Conservation (phyloP, 2,113 vertebrate species). For the Notarius quadriscutis region DNA sequence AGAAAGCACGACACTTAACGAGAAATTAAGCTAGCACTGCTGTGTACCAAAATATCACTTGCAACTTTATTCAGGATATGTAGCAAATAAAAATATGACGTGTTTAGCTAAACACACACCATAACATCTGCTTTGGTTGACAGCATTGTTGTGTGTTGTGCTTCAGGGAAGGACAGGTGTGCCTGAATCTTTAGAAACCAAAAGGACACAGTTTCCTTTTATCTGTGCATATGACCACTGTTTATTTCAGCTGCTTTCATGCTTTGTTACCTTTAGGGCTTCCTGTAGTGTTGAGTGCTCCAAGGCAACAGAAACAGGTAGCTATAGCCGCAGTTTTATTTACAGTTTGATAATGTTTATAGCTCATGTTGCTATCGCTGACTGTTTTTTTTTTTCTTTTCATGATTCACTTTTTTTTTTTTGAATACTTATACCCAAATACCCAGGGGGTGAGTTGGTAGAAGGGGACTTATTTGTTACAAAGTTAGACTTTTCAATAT, state of each 20-base stretch:
- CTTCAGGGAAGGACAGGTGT: neutral
- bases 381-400: neutral
- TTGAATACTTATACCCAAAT: neutral
- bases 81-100: neutral
- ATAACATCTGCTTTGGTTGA: neutral
- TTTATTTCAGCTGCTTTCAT: slow-evolving; percentile 19
- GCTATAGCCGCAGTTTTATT: slow-evolving; percentile 25
- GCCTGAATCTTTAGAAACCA: neutral
- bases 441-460: neutral
- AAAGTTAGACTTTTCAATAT: slow-evolving; percentile 3
- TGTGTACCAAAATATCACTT: slow-evolving; percentile 58
- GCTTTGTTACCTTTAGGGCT: slow-evolving; percentile 14
- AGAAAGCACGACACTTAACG: neutral
- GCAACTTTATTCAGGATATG: slow-evolving; percentile 51
- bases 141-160: neutral
- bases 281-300: neutral
- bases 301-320: neutral
- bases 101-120: neutral
- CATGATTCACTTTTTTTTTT: neutral
- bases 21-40: slow-evolving; percentile 40
- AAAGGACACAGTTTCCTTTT: neutral
- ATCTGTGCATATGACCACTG: neutral
- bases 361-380: slow-evolving; percentile 17
- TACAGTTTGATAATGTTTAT: slow-evolving; percentile 21
- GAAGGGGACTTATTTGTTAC: neutral